phyloP scores from a whole-genome alignment of 2,113 vertebrate species.

The Jaculus jaculus region DNA sequence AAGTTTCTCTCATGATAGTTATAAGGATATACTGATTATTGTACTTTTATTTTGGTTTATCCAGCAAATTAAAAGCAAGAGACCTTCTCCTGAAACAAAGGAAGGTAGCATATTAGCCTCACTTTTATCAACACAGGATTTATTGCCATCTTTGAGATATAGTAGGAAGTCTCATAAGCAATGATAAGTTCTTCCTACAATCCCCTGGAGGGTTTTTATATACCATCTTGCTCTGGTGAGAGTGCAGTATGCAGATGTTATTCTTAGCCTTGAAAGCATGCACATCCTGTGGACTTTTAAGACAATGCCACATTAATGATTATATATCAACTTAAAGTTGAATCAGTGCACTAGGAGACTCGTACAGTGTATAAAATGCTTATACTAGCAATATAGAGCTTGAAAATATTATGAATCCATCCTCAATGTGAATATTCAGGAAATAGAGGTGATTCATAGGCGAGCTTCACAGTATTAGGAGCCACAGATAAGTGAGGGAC shows the following conservation, averaged over 20 bases:
- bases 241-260: neutral
- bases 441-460: neutral
- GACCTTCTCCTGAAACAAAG: neutral
- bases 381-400: neutral
- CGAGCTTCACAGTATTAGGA: neutral
- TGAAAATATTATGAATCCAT: neutral
- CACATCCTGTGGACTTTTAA: conserved; percentile 1
- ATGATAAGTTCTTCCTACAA: neutral
- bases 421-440: neutral
- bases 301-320: neutral
- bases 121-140: neutral
- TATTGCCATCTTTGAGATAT: neutral
- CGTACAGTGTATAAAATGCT: neutral
- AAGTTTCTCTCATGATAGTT: neutral
- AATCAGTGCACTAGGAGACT: neutral
- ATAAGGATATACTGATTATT: neutral
- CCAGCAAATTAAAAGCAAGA: neutral
- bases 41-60: neutral
- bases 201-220: neutral
- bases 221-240: neutral
- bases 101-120: neutral
- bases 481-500: neutral
- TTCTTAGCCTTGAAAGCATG: conserved; percentile 16
- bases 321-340: conserved; percentile 16
- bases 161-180: neutral